Percentiles rank a stretch among this genome's conserved stretches.
These are phyloP conservation scores for Gortyna flavago DNA, from an alignment of 2,888 invertebrate species.

Conservation along the genomic window DNA sequence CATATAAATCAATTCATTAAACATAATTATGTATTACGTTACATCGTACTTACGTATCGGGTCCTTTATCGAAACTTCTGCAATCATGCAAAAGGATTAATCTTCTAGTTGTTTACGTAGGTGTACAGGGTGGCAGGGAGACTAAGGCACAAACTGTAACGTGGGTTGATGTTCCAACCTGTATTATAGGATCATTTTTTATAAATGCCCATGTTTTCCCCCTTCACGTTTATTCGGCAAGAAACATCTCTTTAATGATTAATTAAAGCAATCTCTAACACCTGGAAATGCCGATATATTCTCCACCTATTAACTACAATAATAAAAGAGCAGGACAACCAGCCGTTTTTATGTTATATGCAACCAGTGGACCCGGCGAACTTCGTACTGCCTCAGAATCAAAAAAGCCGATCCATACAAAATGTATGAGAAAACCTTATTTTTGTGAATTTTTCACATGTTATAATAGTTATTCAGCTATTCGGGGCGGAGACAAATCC, in stretches of 20 bases:
- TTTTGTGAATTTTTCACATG: too few species aligned
- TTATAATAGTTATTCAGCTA: too few species aligned
- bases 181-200: not conserved
- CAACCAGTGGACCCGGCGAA: too few species aligned
- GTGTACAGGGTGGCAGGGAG: too few species aligned
- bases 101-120: not conserved
- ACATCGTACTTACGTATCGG: not conserved
- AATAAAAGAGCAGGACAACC: conserved; percentile 21
- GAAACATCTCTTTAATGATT: conserved; percentile 32
- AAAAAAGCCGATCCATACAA: too few species aligned
- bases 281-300: conserved; percentile 27
- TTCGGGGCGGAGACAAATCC: too few species aligned
- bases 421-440: too few species aligned
- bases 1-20: too few species aligned
- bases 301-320: conserved; percentile 15
- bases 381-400: too few species aligned
- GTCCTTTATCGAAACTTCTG: not conserved
- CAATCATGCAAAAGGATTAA: not conserved
- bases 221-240: conserved; percentile 5
- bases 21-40: too few species aligned
- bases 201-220: not conserved
- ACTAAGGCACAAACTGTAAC: too few species aligned
- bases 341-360: conserved; percentile 6
- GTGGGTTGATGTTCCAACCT: too few species aligned
- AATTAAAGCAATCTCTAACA: conserved; percentile 35